Conservation (phyloP, 2,113 vertebrate species). For the Microcebus griseorufus region DNA sequence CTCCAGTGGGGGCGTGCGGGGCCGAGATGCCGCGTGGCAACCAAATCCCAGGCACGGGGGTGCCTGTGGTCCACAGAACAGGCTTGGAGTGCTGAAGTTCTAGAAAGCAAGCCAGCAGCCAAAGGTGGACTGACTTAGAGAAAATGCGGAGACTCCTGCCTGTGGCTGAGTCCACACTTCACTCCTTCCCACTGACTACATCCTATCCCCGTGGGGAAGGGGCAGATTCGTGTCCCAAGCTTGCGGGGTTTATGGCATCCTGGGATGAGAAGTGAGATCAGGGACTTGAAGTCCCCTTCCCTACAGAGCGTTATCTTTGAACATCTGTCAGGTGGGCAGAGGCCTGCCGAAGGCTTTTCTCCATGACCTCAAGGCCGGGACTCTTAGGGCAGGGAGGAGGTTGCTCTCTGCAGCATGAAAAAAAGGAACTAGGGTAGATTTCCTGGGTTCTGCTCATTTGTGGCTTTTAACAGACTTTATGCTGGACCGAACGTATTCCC, state of each 20-base stretch:
- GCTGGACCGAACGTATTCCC: accelerated
- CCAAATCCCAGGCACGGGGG: accelerated
- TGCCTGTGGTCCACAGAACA: background rate
- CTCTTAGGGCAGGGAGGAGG: background rate
- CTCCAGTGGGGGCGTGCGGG: accelerated
- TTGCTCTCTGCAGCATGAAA: background rate
- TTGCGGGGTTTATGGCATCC: background rate
- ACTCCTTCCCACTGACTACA: background rate
- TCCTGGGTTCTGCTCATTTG: background rate
- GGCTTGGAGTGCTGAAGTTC: background rate
- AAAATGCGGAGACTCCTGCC: background rate
- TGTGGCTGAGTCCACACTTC: background rate
- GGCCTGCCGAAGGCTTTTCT: background rate
- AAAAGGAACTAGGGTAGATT: background rate
- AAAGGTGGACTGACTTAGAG: background rate
- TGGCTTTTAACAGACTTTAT: background rate
- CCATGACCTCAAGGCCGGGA: background rate
- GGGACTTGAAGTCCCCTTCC: background rate
- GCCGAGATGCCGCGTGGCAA: background rate
- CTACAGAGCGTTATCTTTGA: background rate
- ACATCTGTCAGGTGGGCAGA: background rate
- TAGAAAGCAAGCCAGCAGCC: background rate
- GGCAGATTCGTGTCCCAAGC: background rate
- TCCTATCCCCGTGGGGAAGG: background rate
- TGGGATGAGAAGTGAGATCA: background rate